Conservation (phyloP, 1,140 invertebrate species). For the Maniola jurtina region DNA sequence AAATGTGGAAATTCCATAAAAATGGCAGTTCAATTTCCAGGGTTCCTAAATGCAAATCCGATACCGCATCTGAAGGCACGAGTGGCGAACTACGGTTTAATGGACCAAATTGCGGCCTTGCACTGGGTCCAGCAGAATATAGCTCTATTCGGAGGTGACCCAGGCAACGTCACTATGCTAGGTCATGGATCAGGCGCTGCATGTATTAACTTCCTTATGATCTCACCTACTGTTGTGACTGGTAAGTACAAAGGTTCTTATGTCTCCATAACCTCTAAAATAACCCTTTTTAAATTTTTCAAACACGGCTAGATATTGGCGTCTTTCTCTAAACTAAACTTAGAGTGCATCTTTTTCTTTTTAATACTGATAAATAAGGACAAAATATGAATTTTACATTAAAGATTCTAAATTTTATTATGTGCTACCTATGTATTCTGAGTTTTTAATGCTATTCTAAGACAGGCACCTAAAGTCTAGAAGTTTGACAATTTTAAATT, state of each 20-base stretch:
- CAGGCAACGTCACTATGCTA: conserved; percentile 92
- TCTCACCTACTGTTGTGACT: conserved; percentile 94
- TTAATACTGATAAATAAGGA: no score
- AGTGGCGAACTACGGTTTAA: conserved; percentile 94
- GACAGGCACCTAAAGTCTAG: no score
- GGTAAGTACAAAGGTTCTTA: conserved; percentile 74
- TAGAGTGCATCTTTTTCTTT: no score
- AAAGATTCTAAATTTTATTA: no score
- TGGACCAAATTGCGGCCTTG: conserved; percentile 95
- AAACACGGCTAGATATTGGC: no score
- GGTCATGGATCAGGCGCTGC: conserved; percentile 97
- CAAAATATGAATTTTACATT: no score
- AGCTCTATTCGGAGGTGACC: conserved; percentile 92
- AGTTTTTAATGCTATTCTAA: no score
- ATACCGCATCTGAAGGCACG: conserved; percentile 88
- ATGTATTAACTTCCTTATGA: conserved; percentile 96
- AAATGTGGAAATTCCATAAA: no score
- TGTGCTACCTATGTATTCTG: no score
- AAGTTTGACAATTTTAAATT: no score
- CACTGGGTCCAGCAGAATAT: conserved; percentile 97
- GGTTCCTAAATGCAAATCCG: conserved; percentile 92
- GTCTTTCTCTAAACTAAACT: no score
- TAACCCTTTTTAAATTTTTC: no score
- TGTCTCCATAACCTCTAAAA: neutral
- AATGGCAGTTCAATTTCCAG: conserved; percentile 63